Evolutionary conservation across 2,113 vertebrate genomes (phyloP).

Genomic region (Atrichornis clamosus): DNA sequence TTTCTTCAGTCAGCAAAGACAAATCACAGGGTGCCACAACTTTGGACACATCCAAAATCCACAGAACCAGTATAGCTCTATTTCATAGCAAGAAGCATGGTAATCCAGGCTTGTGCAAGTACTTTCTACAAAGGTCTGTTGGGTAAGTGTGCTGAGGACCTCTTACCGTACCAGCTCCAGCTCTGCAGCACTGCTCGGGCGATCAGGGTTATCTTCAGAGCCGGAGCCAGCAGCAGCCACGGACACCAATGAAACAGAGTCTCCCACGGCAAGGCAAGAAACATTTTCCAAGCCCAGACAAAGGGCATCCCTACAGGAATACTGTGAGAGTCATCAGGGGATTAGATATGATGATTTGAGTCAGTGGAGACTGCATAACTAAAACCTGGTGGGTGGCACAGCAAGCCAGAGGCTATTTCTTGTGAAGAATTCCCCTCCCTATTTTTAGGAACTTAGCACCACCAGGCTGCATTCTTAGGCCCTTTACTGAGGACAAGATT

Average conservation of each 20-base stretch:
- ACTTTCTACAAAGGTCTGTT: neutral
- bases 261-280: neutral
- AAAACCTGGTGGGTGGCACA: neutral
- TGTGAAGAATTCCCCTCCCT: neutral
- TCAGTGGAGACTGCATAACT: neutral
- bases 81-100: neutral
- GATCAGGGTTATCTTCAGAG: neutral
- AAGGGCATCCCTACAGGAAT: neutral
- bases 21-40: neutral
- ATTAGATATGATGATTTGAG: neutral
- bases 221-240: neutral
- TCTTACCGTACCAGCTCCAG: neutral
- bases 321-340: neutral
- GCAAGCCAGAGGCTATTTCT: neutral
- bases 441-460: neutral
- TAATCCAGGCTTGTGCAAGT: neutral
- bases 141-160: neutral
- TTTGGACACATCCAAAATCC: neutral
- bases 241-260: neutral
- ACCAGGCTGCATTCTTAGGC: neutral
- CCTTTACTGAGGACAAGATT: neutral
- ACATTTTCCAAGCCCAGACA: neutral
- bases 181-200: neutral
- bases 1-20: constrained; percentile 38
- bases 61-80: neutral